Evolutionary conservation across 64 coral and sea anemone genomes (phyloP).

Genomic region (Montipora foliosa): DNA sequence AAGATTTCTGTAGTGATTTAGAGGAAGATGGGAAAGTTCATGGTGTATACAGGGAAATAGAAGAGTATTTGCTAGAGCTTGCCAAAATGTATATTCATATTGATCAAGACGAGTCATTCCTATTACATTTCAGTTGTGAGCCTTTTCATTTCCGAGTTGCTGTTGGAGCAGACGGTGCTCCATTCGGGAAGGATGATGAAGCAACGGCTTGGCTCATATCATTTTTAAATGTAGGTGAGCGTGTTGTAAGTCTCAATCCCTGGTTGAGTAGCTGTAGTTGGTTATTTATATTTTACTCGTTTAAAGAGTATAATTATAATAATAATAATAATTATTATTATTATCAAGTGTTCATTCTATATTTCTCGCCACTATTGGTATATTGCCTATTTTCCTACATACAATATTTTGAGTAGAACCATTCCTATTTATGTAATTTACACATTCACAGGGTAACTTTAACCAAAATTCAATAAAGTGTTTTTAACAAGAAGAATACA

Average conservation of each 20-base stretch:
- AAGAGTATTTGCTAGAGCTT: conserved; percentile 58
- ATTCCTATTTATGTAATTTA: no score
- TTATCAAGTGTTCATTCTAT: no score
- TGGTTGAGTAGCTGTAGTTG: no score
- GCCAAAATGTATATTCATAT: conserved; percentile 62
- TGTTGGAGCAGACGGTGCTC: conserved; percentile 59
- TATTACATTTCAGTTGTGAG: conserved; percentile 42
- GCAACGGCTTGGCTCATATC: conserved; percentile 52
- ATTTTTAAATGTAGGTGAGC: not conserved
- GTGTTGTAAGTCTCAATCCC: not conserved
- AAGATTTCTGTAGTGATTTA: conserved; percentile 71
- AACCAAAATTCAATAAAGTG: no score
- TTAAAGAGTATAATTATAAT: no score
- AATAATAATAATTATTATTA: no score
- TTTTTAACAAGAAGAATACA: no score
- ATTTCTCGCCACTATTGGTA: not conserved
- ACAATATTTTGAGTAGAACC: no score
- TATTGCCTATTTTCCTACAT: no score
- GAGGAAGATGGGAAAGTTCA: conserved; percentile 56
- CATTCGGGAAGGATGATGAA: conserved; percentile 60
- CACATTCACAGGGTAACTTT: no score
- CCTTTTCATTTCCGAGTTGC: conserved; percentile 59
- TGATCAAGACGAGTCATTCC: conserved; percentile 41
- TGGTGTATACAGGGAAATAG: conserved; percentile 60
- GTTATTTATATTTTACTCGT: no score